phyloP scores from a whole-genome alignment of 2,113 vertebrate species.

The Boleophthalmus pectinirostris region DNA sequence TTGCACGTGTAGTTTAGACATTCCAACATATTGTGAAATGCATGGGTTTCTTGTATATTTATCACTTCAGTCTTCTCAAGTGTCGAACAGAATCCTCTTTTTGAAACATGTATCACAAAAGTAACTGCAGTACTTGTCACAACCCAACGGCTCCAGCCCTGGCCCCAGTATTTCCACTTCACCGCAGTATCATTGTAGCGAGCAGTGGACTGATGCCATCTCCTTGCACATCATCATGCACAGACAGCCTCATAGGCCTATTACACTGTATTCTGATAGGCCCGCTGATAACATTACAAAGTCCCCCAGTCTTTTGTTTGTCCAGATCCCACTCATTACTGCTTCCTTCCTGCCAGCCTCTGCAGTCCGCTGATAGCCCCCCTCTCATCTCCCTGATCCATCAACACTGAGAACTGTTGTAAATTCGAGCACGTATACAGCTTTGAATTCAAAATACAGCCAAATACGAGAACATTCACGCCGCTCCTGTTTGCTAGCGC shows the following conservation, averaged over 20 bases:
- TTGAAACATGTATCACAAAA: too few species aligned
- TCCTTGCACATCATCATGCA: constrained; percentile 21
- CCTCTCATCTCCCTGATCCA: constrained; percentile 34
- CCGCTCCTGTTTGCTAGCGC: constrained; percentile 11
- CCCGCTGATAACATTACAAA: constrained; percentile 49
- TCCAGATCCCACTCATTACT: constrained; percentile 53
- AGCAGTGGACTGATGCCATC: constrained; percentile 19
- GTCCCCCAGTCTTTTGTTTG: constrained; percentile 63
- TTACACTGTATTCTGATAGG: constrained; percentile 52
- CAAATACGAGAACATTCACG: constrained; percentile 15
- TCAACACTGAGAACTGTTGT: constrained; percentile 1
- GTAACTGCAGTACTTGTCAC: background rate
- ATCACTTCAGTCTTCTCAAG: too few species aligned
- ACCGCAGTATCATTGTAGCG: background rate
- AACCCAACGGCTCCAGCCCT: background rate
- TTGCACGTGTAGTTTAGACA: too few species aligned
- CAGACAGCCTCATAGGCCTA: constrained; percentile 21
- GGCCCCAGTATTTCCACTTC: background rate
- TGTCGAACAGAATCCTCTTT: too few species aligned
- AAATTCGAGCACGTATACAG: constrained; percentile 6
- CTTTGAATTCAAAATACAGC: constrained; percentile 2
- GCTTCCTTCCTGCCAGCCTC: constrained; percentile 59
- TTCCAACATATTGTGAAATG: too few species aligned
- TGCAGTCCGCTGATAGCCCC: constrained; percentile 57
- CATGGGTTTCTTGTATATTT: too few species aligned